Percentiles rank a stretch among this genome's conserved stretches.
These are phyloP conservation scores for Asobara japonica DNA, from an alignment of 1,140 invertebrate genomes.

Conservation along the genomic window DNA sequence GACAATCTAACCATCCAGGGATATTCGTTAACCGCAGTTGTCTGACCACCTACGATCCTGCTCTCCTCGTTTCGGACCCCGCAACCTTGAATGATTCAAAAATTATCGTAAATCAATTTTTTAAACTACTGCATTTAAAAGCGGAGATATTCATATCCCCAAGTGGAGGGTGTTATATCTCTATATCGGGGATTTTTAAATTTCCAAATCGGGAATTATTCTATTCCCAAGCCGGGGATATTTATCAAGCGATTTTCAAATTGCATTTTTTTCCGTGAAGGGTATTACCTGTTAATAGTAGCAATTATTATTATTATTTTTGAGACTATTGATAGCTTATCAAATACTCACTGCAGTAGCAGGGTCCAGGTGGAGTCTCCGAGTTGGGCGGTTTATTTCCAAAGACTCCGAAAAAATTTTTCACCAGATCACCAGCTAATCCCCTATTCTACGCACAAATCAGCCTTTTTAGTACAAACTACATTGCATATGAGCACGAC, in stretches of 20 bases:
- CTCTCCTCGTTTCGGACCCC: slow-evolving; percentile 81
- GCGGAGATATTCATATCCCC: no score
- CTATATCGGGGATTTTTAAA: no score
- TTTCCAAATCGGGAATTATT: no score
- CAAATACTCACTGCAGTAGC: slow-evolving; percentile 59
- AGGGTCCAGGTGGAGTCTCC: slow-evolving; percentile 39
- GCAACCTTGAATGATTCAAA: slow-evolving; percentile 70
- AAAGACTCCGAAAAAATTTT: slow-evolving; percentile 60
- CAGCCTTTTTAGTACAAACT: no score
- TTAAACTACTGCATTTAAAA: not conserved
- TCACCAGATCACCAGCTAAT: slow-evolving; percentile 34
- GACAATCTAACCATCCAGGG: slow-evolving; percentile 84
- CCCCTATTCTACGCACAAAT: slow-evolving; percentile 36
- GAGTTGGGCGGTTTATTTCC: slow-evolving; percentile 53
- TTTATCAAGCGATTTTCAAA: no score
- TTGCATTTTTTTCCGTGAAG: no score
- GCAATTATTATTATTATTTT: no score
- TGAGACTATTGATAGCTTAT: no score
- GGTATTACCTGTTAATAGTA: no score
- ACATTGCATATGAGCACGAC: no score
- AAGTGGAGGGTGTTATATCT: no score
- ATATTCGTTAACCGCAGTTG: slow-evolving; percentile 78
- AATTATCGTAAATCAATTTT: slow-evolving; percentile 15
- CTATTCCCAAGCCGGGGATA: no score
- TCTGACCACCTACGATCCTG: slow-evolving; percentile 80